Evolutionary conservation across 2,113 vertebrate species (phyloP).

Genomic region (Capreolus pygargus): DNA sequence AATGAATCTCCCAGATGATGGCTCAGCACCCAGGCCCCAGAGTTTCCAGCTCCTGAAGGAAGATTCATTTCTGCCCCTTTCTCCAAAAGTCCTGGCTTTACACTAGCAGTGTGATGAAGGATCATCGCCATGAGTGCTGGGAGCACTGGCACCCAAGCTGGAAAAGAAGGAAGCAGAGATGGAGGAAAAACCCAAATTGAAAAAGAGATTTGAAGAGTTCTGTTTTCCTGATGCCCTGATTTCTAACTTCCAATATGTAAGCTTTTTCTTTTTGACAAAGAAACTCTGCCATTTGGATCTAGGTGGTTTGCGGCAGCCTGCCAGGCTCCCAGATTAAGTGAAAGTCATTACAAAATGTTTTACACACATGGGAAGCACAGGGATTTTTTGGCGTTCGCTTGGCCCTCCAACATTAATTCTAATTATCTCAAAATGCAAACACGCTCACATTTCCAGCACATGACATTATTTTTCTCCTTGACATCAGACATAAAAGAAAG

Average conservation of each 20-base stretch:
- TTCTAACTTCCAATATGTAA: constrained; percentile 32
- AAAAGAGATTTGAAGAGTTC: constrained; percentile 25
- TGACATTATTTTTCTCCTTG: constrained; percentile 85
- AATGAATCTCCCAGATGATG: constrained; percentile 41
- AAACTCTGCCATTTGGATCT: constrained; percentile 58
- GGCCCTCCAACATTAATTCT: constrained; percentile 85
- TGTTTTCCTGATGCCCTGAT: neutral
- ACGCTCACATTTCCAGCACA: constrained; percentile 82
- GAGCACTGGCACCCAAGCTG: neutral
- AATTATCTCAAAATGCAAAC: constrained; percentile 87
- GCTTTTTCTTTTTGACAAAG: constrained; percentile 61
- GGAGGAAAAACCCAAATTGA: neutral
- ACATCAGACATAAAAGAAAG: constrained; percentile 85
- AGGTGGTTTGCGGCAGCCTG: constrained; percentile 74
- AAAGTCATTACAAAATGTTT: constrained; percentile 84
- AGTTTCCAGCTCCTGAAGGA: neutral
- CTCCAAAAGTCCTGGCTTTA: neutral
- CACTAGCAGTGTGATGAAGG: neutral
- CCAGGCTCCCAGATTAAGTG: constrained; percentile 80
- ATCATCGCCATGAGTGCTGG: neutral
- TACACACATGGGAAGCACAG: constrained; percentile 80
- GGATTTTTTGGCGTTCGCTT: constrained; percentile 76
- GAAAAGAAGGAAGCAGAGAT: constrained; percentile 9
- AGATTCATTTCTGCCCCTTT: neutral
- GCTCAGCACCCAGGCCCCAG: neutral